These are phyloP conservation scores for Eilema caniola DNA, from an alignment of 2,888 invertebrate species.

Conservation along the genomic window DNA sequence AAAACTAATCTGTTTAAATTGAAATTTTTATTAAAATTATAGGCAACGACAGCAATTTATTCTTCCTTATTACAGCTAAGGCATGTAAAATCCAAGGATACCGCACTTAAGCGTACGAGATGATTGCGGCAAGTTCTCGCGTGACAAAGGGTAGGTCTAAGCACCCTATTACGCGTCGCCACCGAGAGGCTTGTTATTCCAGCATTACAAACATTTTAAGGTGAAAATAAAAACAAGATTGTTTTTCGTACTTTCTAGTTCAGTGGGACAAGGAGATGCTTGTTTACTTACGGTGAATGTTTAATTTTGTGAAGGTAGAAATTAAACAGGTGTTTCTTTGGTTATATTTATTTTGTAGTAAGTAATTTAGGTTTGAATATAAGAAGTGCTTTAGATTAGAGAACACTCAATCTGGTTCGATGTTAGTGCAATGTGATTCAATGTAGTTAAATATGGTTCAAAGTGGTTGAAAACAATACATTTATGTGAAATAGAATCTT, in stretches of 20 bases:
- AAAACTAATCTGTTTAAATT: neutral
- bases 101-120: constrained; percentile 24
- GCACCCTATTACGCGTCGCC: constrained; percentile 55
- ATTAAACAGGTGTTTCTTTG: neutral
- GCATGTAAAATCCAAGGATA: constrained; percentile 15
- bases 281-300: neutral
- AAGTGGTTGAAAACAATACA: no score
- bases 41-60: neutral
- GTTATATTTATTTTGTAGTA: no score
- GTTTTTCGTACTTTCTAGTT: constrained; percentile 17
- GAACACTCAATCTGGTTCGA: no score
- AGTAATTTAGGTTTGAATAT: neutral
- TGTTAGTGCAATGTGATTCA: no score
- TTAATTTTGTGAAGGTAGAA: neutral
- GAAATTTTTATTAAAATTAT: neutral
- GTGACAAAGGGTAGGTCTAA: constrained; percentile 53
- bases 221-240: constrained; percentile 44
- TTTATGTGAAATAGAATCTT: no score
- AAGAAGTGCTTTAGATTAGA: neutral
- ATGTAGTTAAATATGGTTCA: no score
- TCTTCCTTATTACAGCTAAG: constrained; percentile 11
- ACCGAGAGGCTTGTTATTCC: constrained; percentile 60
- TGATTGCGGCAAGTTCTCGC: constrained; percentile 49
- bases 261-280: neutral
- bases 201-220: constrained; percentile 52